Evolutionary conservation across 1,140 invertebrate genomes (phyloP).

Genomic region (Leptoteleia sp.): DNA sequence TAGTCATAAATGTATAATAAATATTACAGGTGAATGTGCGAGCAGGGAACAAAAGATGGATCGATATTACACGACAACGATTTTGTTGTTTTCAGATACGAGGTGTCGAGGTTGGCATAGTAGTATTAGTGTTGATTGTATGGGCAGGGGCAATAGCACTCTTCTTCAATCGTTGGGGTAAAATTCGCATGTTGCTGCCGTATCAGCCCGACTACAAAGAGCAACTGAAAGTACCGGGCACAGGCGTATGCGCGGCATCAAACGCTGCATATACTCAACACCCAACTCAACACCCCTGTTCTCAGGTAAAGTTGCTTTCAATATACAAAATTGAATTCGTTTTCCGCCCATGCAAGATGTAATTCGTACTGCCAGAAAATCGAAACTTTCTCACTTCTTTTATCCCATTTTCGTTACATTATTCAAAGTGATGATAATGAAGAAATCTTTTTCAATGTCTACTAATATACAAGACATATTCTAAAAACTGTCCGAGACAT

Average conservation of each 20-base stretch:
- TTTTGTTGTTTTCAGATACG: constrained; percentile 84
- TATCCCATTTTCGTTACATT: too few relatives aligned
- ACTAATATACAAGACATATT: too few relatives aligned
- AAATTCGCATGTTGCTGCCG: constrained; percentile 94
- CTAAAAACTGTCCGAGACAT: too few relatives aligned
- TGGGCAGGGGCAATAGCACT: constrained; percentile 94
- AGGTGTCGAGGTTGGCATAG: constrained; percentile 93
- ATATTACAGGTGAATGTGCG: too few relatives aligned
- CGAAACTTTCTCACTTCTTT: too few relatives aligned
- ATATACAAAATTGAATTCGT: constrained; percentile 28
- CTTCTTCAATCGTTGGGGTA: constrained; percentile 95
- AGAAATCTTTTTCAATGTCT: too few relatives aligned
- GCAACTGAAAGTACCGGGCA: constrained; percentile 89
- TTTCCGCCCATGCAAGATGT: constrained; percentile 23
- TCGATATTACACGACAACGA: constrained; percentile 10
- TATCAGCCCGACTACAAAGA: constrained; percentile 96
- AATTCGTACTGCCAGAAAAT: constrained; percentile 16
- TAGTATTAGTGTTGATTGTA: constrained; percentile 90
- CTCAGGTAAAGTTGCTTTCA: constrained; percentile 80
- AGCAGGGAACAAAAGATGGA: background rate
- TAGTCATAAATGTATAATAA: too few relatives aligned
- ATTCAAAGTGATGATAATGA: too few relatives aligned
- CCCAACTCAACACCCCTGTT: constrained; percentile 82
- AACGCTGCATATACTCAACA: constrained; percentile 78
- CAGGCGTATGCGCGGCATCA: constrained; percentile 86